These are phyloP conservation scores for Drosophila sucinea DNA, from an alignment of 1,140 invertebrate genomes.

Conservation along the genomic window DNA sequence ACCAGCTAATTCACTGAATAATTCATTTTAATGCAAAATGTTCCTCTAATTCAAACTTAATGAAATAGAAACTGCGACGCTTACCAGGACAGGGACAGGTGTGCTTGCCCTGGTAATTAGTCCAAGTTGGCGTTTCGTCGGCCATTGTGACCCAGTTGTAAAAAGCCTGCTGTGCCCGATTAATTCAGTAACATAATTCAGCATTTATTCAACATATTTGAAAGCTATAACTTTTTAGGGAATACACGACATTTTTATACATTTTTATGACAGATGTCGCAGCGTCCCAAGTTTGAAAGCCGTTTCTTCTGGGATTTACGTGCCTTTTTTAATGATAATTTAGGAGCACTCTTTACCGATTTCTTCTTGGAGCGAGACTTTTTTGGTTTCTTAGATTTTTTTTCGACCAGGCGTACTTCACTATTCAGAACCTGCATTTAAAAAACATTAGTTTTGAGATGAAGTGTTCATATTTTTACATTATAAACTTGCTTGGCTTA, in stretches of 20 bases:
- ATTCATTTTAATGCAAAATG: conserved; percentile 65
- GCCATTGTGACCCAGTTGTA: conserved; percentile 53
- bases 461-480: too few relatives aligned
- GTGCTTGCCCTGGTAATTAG: conserved; percentile 58
- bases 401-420: not conserved
- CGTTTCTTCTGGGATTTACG: not conserved
- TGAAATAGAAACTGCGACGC: conserved; percentile 49
- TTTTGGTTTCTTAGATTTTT: not conserved
- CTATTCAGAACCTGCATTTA: not conserved
- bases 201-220: not conserved
- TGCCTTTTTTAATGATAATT: not conserved
- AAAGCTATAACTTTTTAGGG: not conserved
- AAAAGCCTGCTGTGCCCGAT: not conserved
- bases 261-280: not conserved
- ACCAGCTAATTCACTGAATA: conserved; percentile 49
- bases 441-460: too few relatives aligned
- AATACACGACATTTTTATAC: too few relatives aligned
- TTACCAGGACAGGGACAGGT: conserved; percentile 44
- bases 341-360: not conserved
- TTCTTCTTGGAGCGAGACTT: not conserved
- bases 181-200: conserved; percentile 36
- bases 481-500: too few relatives aligned
- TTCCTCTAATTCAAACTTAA: conserved; percentile 37
- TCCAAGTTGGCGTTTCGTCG: conserved; percentile 50
- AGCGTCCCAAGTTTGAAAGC: not conserved